These are phyloP conservation scores for Cotesia typhae DNA, from an alignment of 1,140 invertebrate genomes.

Conservation along the genomic window DNA sequence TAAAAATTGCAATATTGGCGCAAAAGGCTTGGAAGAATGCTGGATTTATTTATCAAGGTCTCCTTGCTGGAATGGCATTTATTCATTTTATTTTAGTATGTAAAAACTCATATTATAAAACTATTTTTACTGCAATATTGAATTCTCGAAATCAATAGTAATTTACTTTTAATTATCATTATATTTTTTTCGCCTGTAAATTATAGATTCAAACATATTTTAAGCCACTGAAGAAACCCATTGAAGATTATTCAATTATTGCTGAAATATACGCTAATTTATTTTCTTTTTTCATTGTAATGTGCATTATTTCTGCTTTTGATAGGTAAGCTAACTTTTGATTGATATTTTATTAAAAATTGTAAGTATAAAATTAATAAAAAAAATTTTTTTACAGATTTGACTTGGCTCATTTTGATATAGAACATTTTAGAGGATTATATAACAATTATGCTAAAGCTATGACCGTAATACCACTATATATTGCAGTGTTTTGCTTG, in stretches of 20 bases:
- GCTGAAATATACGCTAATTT: conserved; percentile 55
- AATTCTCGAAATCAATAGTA: background rate
- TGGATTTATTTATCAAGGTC: conserved; percentile 59
- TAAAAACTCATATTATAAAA: conserved; percentile 20
- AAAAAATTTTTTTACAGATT: conserved; percentile 47
- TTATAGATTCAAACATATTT: conserved; percentile 53
- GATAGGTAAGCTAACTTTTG: conserved; percentile 52
- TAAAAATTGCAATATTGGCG: conserved; percentile 54
- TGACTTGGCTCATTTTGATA: conserved; percentile 54
- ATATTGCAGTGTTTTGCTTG: conserved; percentile 54
- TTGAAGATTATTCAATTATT: conserved; percentile 48
- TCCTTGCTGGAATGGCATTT: conserved; percentile 59
- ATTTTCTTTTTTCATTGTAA: conserved; percentile 54
- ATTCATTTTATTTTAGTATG: conserved; percentile 59
- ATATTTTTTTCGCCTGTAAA: conserved; percentile 24
- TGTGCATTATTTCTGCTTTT: conserved; percentile 55
- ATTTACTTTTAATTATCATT: conserved; percentile 27
- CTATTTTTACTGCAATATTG: background rate
- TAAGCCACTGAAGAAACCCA: conserved; percentile 41
- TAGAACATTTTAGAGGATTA: conserved; percentile 53
- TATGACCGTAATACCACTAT: conserved; percentile 53
- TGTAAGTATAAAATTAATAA: background rate
- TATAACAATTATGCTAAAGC: conserved; percentile 51
- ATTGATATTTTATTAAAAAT: too few relatives aligned
- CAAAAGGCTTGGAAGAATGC: conserved; percentile 55